Conservation (phyloP, 1,140 invertebrate species). For the Nasonia giraulti region DNA sequence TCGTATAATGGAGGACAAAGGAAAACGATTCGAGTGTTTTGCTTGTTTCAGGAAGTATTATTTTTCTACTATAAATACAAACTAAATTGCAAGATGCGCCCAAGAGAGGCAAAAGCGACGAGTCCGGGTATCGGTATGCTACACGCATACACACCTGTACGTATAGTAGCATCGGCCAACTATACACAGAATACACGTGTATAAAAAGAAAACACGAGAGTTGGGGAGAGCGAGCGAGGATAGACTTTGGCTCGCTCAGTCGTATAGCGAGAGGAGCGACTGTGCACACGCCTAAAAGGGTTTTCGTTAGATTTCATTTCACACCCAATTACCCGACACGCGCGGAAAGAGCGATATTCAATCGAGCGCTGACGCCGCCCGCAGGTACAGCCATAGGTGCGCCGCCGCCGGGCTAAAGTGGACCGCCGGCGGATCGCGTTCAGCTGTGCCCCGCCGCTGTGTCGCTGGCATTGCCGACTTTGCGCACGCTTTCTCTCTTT, state of each 20-base stretch:
- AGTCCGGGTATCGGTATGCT: background rate
- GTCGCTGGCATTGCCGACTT: background rate
- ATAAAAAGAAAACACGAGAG: constrained; percentile 41
- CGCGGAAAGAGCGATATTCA: constrained; percentile 51
- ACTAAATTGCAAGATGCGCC: background rate
- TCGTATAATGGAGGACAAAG: too few species aligned
- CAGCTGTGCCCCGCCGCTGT: background rate
- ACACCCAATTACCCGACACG: constrained; percentile 71
- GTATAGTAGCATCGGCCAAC: background rate
- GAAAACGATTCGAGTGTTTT: too few species aligned
- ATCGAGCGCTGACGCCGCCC: constrained; percentile 17
- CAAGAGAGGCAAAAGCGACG: background rate
- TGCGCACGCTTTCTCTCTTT: background rate
- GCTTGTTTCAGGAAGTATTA: too few species aligned
- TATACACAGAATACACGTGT: constrained; percentile 23
- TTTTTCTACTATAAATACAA: too few species aligned
- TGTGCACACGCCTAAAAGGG: constrained; percentile 73
- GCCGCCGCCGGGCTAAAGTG: background rate
- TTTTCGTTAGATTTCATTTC: constrained; percentile 75
- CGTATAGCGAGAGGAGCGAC: constrained; percentile 57
- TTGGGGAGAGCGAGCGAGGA: constrained; percentile 51
- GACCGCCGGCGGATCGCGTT: background rate
- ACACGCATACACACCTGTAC: constrained; percentile 14
- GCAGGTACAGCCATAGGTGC: background rate
- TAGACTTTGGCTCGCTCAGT: constrained; percentile 20